These are phyloP conservation scores for Microcebus tavaratra DNA, from an alignment of 2,113 vertebrate species.

Conservation along the genomic window DNA sequence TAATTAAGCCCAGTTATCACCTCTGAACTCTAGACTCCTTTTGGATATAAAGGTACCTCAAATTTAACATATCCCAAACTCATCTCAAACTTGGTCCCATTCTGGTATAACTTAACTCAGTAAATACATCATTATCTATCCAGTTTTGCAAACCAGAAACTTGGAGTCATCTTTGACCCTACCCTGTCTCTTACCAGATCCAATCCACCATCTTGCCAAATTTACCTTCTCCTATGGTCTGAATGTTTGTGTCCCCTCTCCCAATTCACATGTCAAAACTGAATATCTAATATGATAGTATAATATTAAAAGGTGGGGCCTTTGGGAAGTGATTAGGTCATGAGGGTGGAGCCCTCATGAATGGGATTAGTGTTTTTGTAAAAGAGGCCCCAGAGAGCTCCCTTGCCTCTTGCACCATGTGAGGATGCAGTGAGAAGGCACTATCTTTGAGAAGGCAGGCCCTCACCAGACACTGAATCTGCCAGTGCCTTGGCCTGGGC, in stretches of 20 bases:
- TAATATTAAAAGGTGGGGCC: not conserved
- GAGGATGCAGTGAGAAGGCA: not conserved
- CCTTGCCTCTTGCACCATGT: not conserved
- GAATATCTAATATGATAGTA: not conserved
- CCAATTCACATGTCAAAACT: not conserved
- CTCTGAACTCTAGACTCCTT: not conserved
- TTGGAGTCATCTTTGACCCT: not conserved
- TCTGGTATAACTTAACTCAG: not conserved
- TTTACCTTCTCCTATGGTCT: not conserved
- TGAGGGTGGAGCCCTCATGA: not conserved
- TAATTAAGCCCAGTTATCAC: not conserved
- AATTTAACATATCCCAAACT: not conserved
- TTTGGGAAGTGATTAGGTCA: not conserved
- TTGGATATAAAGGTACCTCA: not conserved
- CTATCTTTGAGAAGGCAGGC: not conserved
- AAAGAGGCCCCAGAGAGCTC: not conserved
- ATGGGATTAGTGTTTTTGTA: not conserved
- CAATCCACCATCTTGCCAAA: not conserved
- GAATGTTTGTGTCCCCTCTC: not conserved
- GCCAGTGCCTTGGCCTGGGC: not conserved
- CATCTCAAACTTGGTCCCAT: not conserved
- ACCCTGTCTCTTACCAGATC: not conserved
- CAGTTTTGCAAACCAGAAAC: constrained; percentile 4
- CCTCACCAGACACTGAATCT: not conserved
- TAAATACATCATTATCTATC: not conserved